Conservation (phyloP, 2,113 vertebrate species). For the Blennius ocellaris region DNA sequence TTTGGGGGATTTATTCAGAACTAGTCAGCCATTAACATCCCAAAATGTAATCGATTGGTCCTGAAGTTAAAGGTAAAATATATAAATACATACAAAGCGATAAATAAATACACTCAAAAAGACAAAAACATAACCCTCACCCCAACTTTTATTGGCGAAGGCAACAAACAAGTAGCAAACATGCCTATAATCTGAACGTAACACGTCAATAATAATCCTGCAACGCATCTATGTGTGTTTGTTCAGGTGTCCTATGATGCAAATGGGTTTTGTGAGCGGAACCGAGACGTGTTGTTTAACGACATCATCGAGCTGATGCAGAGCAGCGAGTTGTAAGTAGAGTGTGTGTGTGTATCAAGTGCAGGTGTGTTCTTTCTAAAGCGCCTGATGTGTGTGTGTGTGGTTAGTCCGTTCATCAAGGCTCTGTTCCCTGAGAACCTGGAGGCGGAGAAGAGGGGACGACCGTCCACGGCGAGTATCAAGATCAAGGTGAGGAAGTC, state of each 20-base stretch:
- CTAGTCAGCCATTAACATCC: too few species aligned
- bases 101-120: too few species aligned
- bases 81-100: too few species aligned
- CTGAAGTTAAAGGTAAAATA: too few species aligned
- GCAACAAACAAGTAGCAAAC: too few species aligned
- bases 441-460: slow-evolving; percentile 84
- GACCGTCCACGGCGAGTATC: slow-evolving; percentile 82
- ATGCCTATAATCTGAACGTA: too few species aligned
- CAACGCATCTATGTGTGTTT: background rate
- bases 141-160: too few species aligned
- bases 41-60: too few species aligned
- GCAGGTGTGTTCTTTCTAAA: background rate
- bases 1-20: too few species aligned
- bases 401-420: slow-evolving; percentile 81
- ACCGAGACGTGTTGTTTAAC: slow-evolving; percentile 86
- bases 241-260: slow-evolving; percentile 86
- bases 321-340: slow-evolving; percentile 87
- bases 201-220: background rate
- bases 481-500: slow-evolving; percentile 84
- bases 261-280: slow-evolving; percentile 87
- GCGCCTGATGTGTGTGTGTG: slow-evolving; percentile 34
- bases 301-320: slow-evolving; percentile 91
- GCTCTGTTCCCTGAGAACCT: slow-evolving; percentile 85
- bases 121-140: too few species aligned
- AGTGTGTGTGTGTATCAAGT: background rate